phyloP scores from a whole-genome alignment of 2,113 vertebrate genomes.

The Acanthisitta chloris region DNA sequence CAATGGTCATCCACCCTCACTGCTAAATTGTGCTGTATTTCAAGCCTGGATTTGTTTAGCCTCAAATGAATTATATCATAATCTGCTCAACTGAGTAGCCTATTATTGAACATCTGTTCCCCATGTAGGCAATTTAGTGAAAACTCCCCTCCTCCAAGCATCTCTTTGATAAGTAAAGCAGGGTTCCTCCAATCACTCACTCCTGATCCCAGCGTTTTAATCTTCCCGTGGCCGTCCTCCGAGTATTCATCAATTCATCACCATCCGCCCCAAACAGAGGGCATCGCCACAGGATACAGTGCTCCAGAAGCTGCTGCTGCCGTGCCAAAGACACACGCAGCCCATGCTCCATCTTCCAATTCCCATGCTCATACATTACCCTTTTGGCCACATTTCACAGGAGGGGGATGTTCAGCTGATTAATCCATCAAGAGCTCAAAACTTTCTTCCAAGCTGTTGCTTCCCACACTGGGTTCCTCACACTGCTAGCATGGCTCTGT shows the following conservation, averaged over 20 bases:
- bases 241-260: conserved; percentile 26
- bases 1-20: background rate
- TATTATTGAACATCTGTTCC: conserved; percentile 40
- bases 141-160: conserved; percentile 16
- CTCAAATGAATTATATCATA: conserved; percentile 27
- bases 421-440: conserved; percentile 40
- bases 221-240: background rate
- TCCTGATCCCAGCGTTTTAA: background rate
- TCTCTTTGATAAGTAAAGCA: conserved; percentile 14
- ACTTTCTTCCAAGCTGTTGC: conserved; percentile 41
- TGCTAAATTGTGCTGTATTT: background rate
- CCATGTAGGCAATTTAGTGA: conserved; percentile 26
- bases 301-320: conserved; percentile 15
- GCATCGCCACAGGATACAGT: conserved; percentile 28
- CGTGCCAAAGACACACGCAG: background rate
- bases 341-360: conserved; percentile 13
- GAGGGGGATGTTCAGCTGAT: conserved; percentile 7
- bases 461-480: background rate
- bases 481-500: background rate
- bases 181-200: conserved; percentile 25
- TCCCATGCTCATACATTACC: conserved; percentile 20
- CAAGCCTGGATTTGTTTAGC: conserved; percentile 35
- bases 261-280: background rate
- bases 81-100: conserved; percentile 39
- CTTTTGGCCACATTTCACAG: conserved; percentile 28